These are phyloP conservation scores for Plebejus melissa DNA, from an alignment of 2,888 invertebrate genomes.

Conservation along the genomic window DNA sequence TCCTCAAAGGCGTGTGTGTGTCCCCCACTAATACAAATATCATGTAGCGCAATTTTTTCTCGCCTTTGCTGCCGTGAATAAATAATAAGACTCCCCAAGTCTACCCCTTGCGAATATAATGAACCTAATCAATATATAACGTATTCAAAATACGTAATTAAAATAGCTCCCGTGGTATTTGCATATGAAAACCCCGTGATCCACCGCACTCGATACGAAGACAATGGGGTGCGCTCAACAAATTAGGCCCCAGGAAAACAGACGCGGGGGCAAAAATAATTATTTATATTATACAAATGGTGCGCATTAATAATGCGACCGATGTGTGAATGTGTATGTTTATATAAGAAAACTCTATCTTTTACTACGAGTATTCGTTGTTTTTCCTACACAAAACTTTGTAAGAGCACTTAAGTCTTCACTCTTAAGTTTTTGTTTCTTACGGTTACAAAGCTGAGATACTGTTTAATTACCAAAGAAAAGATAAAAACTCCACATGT, in stretches of 20 bases:
- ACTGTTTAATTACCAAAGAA: too few relatives aligned
- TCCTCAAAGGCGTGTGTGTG: constrained; percentile 8
- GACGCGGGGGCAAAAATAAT: constrained; percentile 30
- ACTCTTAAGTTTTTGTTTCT: neutral
- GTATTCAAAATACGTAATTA: constrained; percentile 72
- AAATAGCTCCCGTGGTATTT: constrained; percentile 70
- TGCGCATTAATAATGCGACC: neutral
- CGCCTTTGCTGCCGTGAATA: constrained; percentile 33
- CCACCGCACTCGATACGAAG: constrained; percentile 44
- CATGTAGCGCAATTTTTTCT: constrained; percentile 18
- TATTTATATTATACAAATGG: constrained; percentile 10
- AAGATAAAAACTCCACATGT: neutral
- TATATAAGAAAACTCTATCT: neutral
- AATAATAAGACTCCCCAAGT: constrained; percentile 37
- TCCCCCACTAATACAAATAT: constrained; percentile 31
- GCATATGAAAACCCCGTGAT: constrained; percentile 69
- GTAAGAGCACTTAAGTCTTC: neutral
- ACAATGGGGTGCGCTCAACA: constrained; percentile 53
- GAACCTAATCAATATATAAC: constrained; percentile 71
- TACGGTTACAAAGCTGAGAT: too few relatives aligned
- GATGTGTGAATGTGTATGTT: neutral
- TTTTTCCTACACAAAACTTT: neutral
- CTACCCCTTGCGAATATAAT: constrained; percentile 45
- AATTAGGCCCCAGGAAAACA: constrained; percentile 52
- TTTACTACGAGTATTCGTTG: neutral